Base-by-base conservation (phyloP, 1,140 invertebrate genomes). In the Heliconius melpomene region DNA sequence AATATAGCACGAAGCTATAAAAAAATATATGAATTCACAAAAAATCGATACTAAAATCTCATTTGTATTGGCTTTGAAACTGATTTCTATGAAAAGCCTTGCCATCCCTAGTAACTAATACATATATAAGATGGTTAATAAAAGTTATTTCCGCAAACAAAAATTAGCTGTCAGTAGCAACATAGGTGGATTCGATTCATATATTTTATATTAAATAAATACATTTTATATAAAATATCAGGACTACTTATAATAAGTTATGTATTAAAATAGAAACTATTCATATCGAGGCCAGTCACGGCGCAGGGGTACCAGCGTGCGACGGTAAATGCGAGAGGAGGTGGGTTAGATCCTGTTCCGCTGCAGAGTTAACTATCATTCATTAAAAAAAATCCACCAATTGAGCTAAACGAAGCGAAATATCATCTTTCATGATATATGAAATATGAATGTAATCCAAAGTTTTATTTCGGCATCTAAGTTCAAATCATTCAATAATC, bases 101-200 rank as follows among this genome's bases (percentile, higher is more conserved):
- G 26, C 9, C 13, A 26, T 66, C n/a, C 60, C 9, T 29, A 66
- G 60, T 3, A 66, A 66, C 60, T 66, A 66, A 66, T 29, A 66
- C 60, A 46, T 46, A 46, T 29, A 29, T 66, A 66, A 66, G 26
- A 66, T 29, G 60, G 60, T 66, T 66, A 29, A 23, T 29, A 66
- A 1, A 66, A 66, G 23, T 60, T 57, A 38, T 38, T 75, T 75
- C 74, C 74, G 74, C 29, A n/a, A 75, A 60, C 57, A 75, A 75
- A 75, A 66, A 75, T 75, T 60, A 38, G 32, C 46, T 75, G 74
- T 75, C 74, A 75, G 16, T 6, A 60, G 6, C 74, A 32, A 9
- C 60, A 11, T 5, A 6, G 11, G 60, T 66, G n/a, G n/a, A 66
- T 66, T 66, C 23, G 26, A 29, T 66, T 66, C 13, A 66, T 66